phyloP scores from a whole-genome alignment of 1,140 invertebrate species.

The Samia ricini region DNA sequence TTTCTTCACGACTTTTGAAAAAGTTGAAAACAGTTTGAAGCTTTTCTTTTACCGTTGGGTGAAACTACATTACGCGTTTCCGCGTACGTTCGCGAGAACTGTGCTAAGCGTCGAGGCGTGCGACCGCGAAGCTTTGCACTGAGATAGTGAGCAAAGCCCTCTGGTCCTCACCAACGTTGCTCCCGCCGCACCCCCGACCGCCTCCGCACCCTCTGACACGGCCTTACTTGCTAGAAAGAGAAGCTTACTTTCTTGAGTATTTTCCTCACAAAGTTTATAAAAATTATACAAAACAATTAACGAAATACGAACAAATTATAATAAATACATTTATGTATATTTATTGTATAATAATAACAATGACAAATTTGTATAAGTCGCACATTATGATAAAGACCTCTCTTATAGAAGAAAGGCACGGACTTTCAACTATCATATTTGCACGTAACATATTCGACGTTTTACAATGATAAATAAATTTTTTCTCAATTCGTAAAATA shows the following conservation, averaged over 20 bases:
- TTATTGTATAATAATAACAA: no score
- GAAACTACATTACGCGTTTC: slow-evolving; percentile 39
- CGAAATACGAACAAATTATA: no score
- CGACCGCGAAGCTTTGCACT: slow-evolving; percentile 30
- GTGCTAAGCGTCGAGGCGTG: slow-evolving; percentile 29
- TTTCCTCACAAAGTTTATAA: slow-evolving; percentile 11
- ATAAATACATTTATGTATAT: no score
- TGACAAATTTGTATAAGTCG: no score
- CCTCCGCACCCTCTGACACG: slow-evolving; percentile 28
- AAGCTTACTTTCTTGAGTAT: slow-evolving; percentile 28
- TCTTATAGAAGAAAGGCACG: no score
- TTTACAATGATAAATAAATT: no score
- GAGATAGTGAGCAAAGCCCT: slow-evolving; percentile 46
- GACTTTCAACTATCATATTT: no score
- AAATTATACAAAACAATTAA: background rate
- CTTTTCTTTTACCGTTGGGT: slow-evolving; percentile 36
- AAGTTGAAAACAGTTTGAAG: slow-evolving; percentile 59
- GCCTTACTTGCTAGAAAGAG: slow-evolving; percentile 22
- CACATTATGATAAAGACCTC: no score
- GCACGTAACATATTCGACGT: no score
- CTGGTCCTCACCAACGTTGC: slow-evolving; percentile 10
- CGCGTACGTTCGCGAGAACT: slow-evolving; percentile 26
- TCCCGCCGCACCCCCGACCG: slow-evolving; percentile 32
- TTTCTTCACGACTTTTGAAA: slow-evolving; percentile 53
- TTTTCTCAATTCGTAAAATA: no score